Evolutionary conservation across 2,888 invertebrate genomes (phyloP).

Genomic region (Cheilosia scutellata): DNA sequence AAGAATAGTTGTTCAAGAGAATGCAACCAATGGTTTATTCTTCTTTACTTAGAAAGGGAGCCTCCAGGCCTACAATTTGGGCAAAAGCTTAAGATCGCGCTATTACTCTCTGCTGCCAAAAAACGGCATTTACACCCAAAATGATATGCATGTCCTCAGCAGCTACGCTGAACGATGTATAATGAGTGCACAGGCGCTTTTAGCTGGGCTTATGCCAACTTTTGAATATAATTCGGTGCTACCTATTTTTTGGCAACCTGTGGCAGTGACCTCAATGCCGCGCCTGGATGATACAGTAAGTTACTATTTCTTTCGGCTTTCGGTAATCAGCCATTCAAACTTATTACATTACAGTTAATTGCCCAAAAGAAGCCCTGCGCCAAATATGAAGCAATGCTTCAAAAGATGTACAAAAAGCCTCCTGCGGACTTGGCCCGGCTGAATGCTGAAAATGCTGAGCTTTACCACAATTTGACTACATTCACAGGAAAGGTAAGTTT

Average conservation of each 20-base stretch:
- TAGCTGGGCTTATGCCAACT: slow-evolving; percentile 88
- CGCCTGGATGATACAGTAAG: slow-evolving; percentile 89
- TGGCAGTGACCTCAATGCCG: slow-evolving; percentile 92
- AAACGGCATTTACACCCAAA: slow-evolving; percentile 86
- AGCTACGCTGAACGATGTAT: slow-evolving; percentile 93
- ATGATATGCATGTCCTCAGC: slow-evolving; percentile 88
- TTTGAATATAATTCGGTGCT: slow-evolving; percentile 82
- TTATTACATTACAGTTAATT: slow-evolving; percentile 78
- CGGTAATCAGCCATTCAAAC: background rate
- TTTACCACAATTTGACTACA: slow-evolving; percentile 87
- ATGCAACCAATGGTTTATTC: background rate
- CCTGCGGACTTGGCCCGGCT: slow-evolving; percentile 85
- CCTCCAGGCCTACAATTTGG: slow-evolving; percentile 90
- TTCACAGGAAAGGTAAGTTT: slow-evolving; percentile 85
- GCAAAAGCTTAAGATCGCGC: slow-evolving; percentile 88
- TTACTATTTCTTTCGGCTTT: slow-evolving; percentile 16
- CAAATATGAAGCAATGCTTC: slow-evolving; percentile 85
- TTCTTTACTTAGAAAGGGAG: slow-evolving; percentile 88
- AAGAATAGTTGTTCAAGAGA: background rate
- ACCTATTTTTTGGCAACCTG: slow-evolving; percentile 92
- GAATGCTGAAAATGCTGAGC: slow-evolving; percentile 86
- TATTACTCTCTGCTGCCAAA: slow-evolving; percentile 89
- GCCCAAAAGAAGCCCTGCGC: slow-evolving; percentile 86
- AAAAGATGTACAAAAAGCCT: slow-evolving; percentile 85
- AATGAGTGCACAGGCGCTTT: slow-evolving; percentile 91